Base-by-base conservation (phyloP, 2,888 invertebrate species). In the Pyrrhosoma nymphula region DNA sequence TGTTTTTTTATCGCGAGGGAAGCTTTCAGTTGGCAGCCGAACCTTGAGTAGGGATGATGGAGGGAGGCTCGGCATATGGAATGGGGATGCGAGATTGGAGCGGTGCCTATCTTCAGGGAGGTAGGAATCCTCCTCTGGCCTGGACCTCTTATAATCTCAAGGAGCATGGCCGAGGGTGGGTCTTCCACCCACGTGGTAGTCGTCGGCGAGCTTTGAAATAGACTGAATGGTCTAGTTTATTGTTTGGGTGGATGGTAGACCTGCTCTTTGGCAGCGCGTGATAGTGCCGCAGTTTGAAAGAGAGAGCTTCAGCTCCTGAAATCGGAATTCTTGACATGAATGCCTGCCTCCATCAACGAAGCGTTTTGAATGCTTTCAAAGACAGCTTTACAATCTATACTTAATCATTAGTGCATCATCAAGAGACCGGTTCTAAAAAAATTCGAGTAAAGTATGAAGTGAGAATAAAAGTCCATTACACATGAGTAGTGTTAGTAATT, bases 141-240 rank as follows among this genome's bases (percentile, higher is more conserved):
- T 82, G 82, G 82, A 82, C 82, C 82, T 82, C 82, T 82, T 82
- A 12, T 82, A 82, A 82, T 82, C 35, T 82, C 82, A 82, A 82
- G 82, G 82, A 82, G 82, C 35, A 82, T 82, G 82, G 82, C 82
- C 82, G 30, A 82, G 82, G 35, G 82, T 82, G 82, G 82, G 35
- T 16, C 82, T 35, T 82, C 82, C 35, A 35, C 82, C 82, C 82
- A 82, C 82, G 82, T 82, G 82, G 35, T 82, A 82, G 69, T n/a
- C 69, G 82, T 23, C 69, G 69, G 69, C 82, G 82, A 82, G 82
- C 82, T 82, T 82, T 82, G 82, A 82, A 82, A 82, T 82, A 82
- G 82, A 82, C 23, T 82, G 82, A 82, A 82, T 82, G 82, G 82
- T 82, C 82, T 82, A 82, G 82, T 82, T 82, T 82, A 82, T 82